phyloP scores from a whole-genome alignment of 1,140 invertebrate species.

The Lordiphosa stackelbergi region DNA sequence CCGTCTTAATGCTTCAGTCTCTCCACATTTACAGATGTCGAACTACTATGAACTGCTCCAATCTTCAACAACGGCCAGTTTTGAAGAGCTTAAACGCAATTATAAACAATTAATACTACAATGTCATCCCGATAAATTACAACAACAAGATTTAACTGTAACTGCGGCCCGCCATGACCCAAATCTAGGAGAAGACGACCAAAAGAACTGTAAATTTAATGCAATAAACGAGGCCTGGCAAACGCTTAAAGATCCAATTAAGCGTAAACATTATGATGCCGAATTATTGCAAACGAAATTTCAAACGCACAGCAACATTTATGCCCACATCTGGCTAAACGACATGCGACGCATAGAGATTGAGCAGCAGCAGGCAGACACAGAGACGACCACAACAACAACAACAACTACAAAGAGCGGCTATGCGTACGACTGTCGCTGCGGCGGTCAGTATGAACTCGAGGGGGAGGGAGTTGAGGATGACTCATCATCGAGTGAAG shows the following conservation, averaged over 20 bases:
- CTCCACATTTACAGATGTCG: slow-evolving; percentile 39
- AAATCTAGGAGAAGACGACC: slow-evolving; percentile 31
- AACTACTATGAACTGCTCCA: slow-evolving; percentile 68
- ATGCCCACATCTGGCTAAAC: slow-evolving; percentile 46
- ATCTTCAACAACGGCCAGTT: slow-evolving; percentile 43
- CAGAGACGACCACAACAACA: slow-evolving; percentile 32
- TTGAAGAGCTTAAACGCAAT: slow-evolving; percentile 68
- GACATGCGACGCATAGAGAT: slow-evolving; percentile 52
- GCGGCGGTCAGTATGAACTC: slow-evolving; percentile 72
- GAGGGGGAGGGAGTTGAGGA: slow-evolving; percentile 46
- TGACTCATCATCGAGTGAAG: slow-evolving; percentile 55
- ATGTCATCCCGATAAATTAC: slow-evolving; percentile 76
- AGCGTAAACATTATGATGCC: slow-evolving; percentile 72
- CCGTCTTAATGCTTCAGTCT: not conserved
- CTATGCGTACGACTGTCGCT: slow-evolving; percentile 70
- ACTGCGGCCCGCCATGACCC: slow-evolving; percentile 41
- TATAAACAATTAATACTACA: slow-evolving; percentile 76
- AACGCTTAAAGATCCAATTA: slow-evolving; percentile 71
- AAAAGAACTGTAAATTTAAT: slow-evolving; percentile 49
- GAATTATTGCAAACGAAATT: slow-evolving; percentile 70
- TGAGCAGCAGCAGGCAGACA: slow-evolving; percentile 40
- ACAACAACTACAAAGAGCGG: slow-evolving; percentile 24
- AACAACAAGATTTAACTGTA: slow-evolving; percentile 35
- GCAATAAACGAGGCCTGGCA: slow-evolving; percentile 74
- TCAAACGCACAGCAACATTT: slow-evolving; percentile 67